Conservation (phyloP, 2,797 vertebrate species). For the Mastacembelus armatus region DNA sequence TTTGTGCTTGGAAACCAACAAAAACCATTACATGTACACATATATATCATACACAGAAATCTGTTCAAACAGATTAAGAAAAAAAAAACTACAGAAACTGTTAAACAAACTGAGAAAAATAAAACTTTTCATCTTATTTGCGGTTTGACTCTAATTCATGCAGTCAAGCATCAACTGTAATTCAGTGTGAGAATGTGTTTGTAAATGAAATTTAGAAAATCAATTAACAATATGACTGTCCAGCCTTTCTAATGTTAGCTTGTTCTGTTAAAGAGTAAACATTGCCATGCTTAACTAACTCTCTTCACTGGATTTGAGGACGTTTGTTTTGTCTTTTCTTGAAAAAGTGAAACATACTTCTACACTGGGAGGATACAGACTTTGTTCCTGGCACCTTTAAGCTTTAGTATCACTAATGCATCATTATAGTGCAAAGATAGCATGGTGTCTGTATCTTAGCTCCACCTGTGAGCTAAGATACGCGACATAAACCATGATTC, state of each 20-base stretch:
- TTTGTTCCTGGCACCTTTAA: not conserved
- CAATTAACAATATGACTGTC: no score
- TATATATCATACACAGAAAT: slow-evolving; percentile 22
- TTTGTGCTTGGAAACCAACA: slow-evolving; percentile 28
- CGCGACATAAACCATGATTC: not conserved
- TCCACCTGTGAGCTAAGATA: not conserved
- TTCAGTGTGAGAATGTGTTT: not conserved
- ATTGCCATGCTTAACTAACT: not conserved
- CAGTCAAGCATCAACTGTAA: slow-evolving; percentile 4
- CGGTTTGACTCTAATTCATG: not conserved
- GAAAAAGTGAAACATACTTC: no score
- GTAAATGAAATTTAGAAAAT: no score
- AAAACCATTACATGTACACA: no score
- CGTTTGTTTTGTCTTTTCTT: no score
- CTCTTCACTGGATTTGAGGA: no score
- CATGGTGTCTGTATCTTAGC: no score
- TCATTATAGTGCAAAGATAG: no score
- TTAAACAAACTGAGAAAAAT: not conserved
- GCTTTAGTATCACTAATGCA: no score
- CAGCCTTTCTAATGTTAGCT: no score
- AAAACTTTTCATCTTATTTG: not conserved
- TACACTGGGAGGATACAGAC: not conserved
- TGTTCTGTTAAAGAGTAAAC: no score
- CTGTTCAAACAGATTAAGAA: not conserved
- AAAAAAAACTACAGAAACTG: not conserved